Evolutionary conservation across 2,113 vertebrate species (phyloP), one percentile per base, ranked within the genome.

Genomic region (Erpornis zantholeuca): DNA sequence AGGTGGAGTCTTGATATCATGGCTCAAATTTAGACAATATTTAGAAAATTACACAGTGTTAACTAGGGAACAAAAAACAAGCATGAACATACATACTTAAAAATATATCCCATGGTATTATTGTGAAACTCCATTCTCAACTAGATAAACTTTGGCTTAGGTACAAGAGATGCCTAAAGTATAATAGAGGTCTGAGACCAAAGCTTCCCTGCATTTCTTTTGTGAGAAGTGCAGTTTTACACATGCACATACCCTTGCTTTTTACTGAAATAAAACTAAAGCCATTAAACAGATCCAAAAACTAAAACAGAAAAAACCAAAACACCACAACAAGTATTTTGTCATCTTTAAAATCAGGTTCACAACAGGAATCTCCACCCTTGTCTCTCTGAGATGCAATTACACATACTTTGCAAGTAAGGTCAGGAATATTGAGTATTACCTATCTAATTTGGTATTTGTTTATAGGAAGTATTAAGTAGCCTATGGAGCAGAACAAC

Each of bases 401-500:
- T 82, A 84, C 61, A 72, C 71, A 83, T 84, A 65, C 36, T 85
- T 68, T 21, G 19, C 86, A 71, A 45, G 18, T 36, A 75, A 59
- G 61, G 77, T 86, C 69, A 68, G 61, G 29, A 92, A 81, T 53
- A 91, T 5, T 71, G 64, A 81, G 21, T 75, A 86, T 77, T 94
- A 89, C 70, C 86, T 82, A 92, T 81, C 53, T 84, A 86, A 84
- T 84, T 65, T 91, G 77, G 86, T 57, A 81, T 78, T 84, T 76
- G 69, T 94, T 96, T 92, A 88, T 96, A 92, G 69, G 42, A 95
- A 86, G 53, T 45, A 79, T 76, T 88, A 90, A 95, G 90, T 36
- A 94, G 90, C 88, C 90, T 88, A 88, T 59, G 33, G 94, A 93
- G 69, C 69, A 87, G 92, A 96, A 95, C 86, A 93, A 90, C 90